A percentile compares a stretch with the other conserved stretches of the same genome.
Conservation (phyloP, 92 coral and sea anemone genomes). For the Blastomussa wellsi region DNA sequence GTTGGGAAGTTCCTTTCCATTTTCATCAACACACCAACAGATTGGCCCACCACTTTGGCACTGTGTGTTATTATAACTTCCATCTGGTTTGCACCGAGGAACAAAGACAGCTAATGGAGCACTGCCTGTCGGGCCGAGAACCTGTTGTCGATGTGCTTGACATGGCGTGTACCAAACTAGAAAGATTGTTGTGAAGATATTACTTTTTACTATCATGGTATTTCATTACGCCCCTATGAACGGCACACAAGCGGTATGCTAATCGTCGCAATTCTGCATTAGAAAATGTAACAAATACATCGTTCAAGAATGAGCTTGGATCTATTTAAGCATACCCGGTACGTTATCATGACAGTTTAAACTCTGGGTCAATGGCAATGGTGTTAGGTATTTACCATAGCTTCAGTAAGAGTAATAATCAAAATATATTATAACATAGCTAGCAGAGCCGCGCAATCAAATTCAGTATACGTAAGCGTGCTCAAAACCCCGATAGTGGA, state of each 20-base stretch:
- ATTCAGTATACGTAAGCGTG: no score
- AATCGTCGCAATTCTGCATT: background rate
- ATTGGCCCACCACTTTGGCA: constrained; percentile 71
- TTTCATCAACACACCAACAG: constrained; percentile 94
- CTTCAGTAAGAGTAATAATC: no score
- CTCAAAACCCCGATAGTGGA: no score
- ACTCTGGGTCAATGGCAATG: no score
- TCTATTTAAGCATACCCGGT: no score
- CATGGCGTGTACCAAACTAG: constrained; percentile 62
- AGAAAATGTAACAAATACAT: background rate
- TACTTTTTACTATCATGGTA: background rate
- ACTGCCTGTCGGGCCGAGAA: constrained; percentile 65
- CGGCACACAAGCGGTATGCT: background rate
- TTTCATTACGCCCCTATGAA: background rate
- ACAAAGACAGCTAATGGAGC: constrained; percentile 69
- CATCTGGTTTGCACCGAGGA: constrained; percentile 80
- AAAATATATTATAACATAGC: no score
- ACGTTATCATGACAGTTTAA: no score
- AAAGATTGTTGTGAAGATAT: background rate
- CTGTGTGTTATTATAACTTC: constrained; percentile 74
- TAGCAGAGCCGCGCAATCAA: no score
- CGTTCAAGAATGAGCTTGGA: background rate
- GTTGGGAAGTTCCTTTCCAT: constrained; percentile 74
- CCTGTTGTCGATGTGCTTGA: constrained; percentile 56
- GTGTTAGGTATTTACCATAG: no score